Evolutionary conservation across 1,140 invertebrate species (phyloP), one percentile per base, ranked within the genome.

Genomic region (Aphidius ervi): DNA sequence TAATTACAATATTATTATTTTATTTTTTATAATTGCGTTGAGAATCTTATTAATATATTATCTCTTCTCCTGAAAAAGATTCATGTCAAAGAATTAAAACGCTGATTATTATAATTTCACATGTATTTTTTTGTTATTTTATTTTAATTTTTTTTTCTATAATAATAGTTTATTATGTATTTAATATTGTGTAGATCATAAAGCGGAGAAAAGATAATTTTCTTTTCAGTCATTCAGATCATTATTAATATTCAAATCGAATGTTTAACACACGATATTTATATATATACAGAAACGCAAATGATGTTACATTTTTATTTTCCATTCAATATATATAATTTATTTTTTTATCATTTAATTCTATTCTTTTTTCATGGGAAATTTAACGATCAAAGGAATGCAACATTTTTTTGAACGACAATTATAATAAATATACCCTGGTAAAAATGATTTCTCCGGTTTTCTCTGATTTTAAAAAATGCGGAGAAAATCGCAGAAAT

Each of bases 201-300:
- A 67, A 67, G 66, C 66, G 57, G 57, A 65, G 63, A 67, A 65
- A 65, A 61, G 57, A 61, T 63, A 67, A 58, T 60, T 61, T 63
- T 49, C 56, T 61, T 65, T 54, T 46, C 58, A 61, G 58, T 64
- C 56, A 57, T 20, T 66, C 46, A 56, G 61, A 61, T 57, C 40
- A 63, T 59, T 63, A 65, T 68, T 63, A 64, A 58, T 59, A 67
- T 65, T 52, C 37, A 67, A 16, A 50, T 68, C 63, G 59, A 62
- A 64, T 62, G 59, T 53, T 53, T 64, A 68, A 73, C 64, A 67
- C 62, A 66, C 23, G 23, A 31, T 31, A 64, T 62, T 45, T 59
- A 65, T 69, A 67, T 73, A 73, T 73, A 66, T 74, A 74, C 71
- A 73, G 68, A 65, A 72, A 73, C 66, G 65, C 65, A 72, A 70